Conservation (phyloP, 1,140 invertebrate genomes). For the Whitmania pigra region DNA sequence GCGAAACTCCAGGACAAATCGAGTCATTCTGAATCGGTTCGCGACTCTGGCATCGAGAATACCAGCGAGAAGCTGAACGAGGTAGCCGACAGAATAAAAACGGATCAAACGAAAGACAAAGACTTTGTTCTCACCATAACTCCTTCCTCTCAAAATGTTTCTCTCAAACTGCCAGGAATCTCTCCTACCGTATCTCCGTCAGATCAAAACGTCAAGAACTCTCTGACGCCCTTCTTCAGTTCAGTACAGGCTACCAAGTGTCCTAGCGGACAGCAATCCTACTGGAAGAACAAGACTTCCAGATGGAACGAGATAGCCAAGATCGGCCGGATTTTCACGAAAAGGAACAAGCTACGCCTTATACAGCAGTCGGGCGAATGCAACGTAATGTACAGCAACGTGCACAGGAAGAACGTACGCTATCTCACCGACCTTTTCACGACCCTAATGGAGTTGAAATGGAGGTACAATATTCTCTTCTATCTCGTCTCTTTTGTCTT, state of each 20-base stretch:
- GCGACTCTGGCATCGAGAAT: too few species aligned
- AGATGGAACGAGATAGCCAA: constrained; percentile 2
- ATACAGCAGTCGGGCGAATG: constrained; percentile 87
- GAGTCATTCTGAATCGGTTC: background rate
- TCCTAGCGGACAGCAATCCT: background rate
- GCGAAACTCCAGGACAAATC: background rate
- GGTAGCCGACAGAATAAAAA: too few species aligned
- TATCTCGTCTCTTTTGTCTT: constrained; percentile 43
- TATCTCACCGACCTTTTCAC: constrained; percentile 80
- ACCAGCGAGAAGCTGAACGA: too few species aligned
- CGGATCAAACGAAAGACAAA: too few species aligned
- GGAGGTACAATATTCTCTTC: constrained; percentile 43
- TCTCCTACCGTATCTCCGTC: background rate
- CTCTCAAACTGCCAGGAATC: background rate
- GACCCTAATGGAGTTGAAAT: constrained; percentile 51
- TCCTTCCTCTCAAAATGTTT: too few species aligned
- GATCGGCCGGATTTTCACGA: constrained; percentile 29
- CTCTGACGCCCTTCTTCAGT: background rate
- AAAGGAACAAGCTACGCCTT: constrained; percentile 42
- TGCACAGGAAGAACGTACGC: constrained; percentile 67
- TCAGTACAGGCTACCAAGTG: background rate
- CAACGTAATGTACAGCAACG: constrained; percentile 78
- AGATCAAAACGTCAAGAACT: background rate
- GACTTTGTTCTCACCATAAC: too few species aligned
- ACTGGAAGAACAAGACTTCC: constrained; percentile 1